Conservation (phyloP, 2,888 invertebrate genomes). For the Ommatoiulus sabulosus region DNA sequence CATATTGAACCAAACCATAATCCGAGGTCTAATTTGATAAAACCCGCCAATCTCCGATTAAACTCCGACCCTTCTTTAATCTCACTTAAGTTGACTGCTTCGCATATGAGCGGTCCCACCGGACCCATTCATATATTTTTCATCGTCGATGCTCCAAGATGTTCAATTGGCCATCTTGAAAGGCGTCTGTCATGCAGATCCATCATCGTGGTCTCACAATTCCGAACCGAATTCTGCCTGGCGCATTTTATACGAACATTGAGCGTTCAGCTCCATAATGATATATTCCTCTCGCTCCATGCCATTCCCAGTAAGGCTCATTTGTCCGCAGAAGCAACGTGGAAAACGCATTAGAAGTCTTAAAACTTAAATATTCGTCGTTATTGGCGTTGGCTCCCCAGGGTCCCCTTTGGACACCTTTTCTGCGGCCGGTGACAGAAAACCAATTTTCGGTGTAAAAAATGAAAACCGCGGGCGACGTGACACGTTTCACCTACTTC, state of each 20-base stretch:
- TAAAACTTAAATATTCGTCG: constrained; percentile 21
- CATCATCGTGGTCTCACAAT: not conserved
- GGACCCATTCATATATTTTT: too few species aligned
- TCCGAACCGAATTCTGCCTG: not conserved
- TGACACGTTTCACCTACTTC: constrained; percentile 40
- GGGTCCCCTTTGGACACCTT: not conserved
- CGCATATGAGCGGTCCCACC: too few species aligned
- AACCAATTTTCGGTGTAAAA: constrained; percentile 16
- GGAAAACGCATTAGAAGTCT: constrained; percentile 16
- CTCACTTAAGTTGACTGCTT: too few species aligned
- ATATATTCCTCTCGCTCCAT: not conserved
- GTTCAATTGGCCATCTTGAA: not conserved
- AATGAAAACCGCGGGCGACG: constrained; percentile 17
- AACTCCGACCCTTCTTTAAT: too few species aligned
- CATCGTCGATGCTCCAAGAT: too few species aligned
- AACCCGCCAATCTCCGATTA: too few species aligned
- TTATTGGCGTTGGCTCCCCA: not conserved
- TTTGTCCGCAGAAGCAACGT: not conserved
- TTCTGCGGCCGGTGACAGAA: constrained; percentile 40
- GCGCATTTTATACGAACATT: not conserved
- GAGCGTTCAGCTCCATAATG: not conserved
- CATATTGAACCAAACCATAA: too few species aligned
- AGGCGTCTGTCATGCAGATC: not conserved
- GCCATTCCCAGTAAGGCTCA: not conserved
- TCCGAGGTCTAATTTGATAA: too few species aligned